phyloP scores from a whole-genome alignment of 2,113 vertebrate species.

The Leucoraja erinaceus region DNA sequence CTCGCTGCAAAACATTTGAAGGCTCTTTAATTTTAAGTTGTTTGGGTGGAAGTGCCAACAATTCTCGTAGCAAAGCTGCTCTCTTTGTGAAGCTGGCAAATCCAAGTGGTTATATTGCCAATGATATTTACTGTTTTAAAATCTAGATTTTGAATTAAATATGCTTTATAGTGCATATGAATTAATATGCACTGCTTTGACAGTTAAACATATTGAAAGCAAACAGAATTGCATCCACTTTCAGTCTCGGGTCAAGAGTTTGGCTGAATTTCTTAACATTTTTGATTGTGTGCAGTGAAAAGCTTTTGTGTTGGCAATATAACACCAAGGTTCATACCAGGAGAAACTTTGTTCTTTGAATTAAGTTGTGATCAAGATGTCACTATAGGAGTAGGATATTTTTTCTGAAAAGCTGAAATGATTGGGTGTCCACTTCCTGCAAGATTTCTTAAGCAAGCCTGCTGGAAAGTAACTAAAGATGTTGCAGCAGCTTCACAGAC shows the following conservation, averaged over 20 bases:
- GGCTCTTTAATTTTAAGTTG: not conserved
- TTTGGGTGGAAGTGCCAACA: not conserved
- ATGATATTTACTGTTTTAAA: not conserved
- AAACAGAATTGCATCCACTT: not conserved
- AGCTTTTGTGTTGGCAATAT: not conserved
- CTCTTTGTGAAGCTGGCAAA: not conserved
- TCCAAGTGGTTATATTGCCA: not conserved
- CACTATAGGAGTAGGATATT: not conserved
- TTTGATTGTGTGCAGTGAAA: not conserved
- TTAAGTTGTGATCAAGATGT: not conserved
- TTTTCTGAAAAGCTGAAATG: not conserved
- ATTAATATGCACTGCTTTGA: not conserved
- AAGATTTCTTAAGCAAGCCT: slow-evolving; percentile 68
- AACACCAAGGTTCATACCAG: not conserved
- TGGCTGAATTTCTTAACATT: not conserved
- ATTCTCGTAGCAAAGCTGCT: not conserved
- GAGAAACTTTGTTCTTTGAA: not conserved
- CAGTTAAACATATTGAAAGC: not conserved
- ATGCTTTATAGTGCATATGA: not conserved
- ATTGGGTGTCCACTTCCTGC: slow-evolving; percentile 67
- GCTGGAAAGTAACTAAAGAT: slow-evolving; percentile 55
- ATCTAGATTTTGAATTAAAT: not conserved
- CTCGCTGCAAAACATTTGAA: not conserved
- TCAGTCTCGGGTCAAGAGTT: not conserved
- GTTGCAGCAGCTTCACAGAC: slow-evolving; percentile 67